Base-by-base conservation (phyloP, 2,113 vertebrate species). In the Suncus etruscus region DNA sequence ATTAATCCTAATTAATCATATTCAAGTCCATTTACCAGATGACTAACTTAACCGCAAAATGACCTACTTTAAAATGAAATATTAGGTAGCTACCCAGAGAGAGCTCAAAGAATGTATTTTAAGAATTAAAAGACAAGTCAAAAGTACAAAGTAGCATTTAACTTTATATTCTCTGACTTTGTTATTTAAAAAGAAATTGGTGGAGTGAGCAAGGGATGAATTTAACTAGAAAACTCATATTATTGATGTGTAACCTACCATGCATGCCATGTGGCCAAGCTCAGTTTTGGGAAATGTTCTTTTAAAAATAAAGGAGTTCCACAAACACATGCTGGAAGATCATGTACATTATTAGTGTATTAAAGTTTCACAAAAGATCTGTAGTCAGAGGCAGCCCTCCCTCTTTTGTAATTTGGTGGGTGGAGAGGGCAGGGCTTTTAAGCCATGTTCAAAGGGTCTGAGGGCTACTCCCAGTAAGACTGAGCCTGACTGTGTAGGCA, bases 21-120 rank as follows among this genome's bases (percentile, higher is more conserved):
- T 16, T 89, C 66, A 82, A 91, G n/a, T 25, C 14, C 32, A 58
- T 79, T 54, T 92, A 83, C 18, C 22, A 89, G 91, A 89, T 75
- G 29, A 29, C 61, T 24, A 15, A 77, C 18, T 76, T 5, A 63
- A 79, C 8, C 87, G 4, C 1, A 32, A 77, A 78, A 82, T 86
- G 6, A 20, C 18, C 48, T 89, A 51, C 74, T 47, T 90, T 66
- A 29, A 66, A 66, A 66, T 66, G 54, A 82, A 47, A 4, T n/a
- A 48, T 77, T 86, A 80, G 79, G 61, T 88, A 51, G 76, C 68
- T 2, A 86, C 47, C 66, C 70, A 54, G 32, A 27, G 24, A 85
- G 68, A 87, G 39, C 8, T 3, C 16, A 89, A 39, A 63, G 18
- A 69, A 90, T 54, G 20, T 65, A 91, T 25, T 90, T 94, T 83